phyloP scores from a whole-genome alignment of 2,797 vertebrate genomes.

The Sebastes baramenuke region DNA sequence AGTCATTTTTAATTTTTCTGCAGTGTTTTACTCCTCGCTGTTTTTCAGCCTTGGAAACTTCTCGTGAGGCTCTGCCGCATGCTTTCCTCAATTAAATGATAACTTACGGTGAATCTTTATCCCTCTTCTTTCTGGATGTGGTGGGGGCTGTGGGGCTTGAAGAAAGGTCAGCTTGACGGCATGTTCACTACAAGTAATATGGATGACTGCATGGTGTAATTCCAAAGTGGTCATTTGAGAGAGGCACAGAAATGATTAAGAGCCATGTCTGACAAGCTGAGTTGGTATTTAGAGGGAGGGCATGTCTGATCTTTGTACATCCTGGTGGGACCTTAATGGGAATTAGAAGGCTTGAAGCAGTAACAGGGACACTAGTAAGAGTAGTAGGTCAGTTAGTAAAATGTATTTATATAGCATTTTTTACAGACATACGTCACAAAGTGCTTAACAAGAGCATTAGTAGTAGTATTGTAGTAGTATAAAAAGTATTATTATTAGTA shows the following conservation, averaged over 20 bases:
- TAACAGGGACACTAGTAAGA: not conserved
- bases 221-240: constrained; percentile 32
- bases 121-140: constrained; percentile 1
- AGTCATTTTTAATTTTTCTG: not conserved
- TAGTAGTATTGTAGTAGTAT: not conserved
- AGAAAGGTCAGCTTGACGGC: constrained; percentile 58
- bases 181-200: constrained; percentile 31
- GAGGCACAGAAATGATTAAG: constrained; percentile 23
- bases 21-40: not conserved
- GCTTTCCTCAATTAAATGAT: constrained; percentile 22
- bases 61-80: not conserved
- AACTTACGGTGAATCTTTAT: constrained; percentile 10
- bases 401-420: no score
- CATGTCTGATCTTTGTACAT: not conserved
- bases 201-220: constrained; percentile 34
- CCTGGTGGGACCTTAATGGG: not conserved
- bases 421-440: no score
- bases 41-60: not conserved
- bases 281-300: constrained; percentile 31
- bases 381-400: not conserved
- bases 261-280: constrained; percentile 14
- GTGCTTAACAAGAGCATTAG: not conserved
- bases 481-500: not conserved
- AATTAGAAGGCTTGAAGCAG: not conserved
- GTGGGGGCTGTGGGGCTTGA: constrained; percentile 26